Percentiles rank a stretch among this genome's conserved stretches.
Conservation (phyloP, 2,113 vertebrate species). For the Chaetodon auriga region DNA sequence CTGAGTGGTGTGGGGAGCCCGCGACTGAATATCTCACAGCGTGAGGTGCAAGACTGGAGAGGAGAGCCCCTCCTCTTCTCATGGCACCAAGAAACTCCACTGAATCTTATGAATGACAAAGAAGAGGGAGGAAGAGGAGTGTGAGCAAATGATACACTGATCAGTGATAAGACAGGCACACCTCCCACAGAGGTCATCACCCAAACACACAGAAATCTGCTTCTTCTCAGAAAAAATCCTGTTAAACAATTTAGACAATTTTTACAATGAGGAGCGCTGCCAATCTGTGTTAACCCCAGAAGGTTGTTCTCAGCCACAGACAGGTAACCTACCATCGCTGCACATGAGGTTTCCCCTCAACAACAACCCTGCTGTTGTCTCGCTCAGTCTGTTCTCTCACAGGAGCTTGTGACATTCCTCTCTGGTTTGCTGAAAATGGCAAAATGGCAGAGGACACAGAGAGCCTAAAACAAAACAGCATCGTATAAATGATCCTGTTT, state of each 20-base stretch:
- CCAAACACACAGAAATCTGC: too few relatives aligned
- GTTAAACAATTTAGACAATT: too few relatives aligned
- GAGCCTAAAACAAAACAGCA: conserved; percentile 6
- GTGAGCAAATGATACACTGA: background rate
- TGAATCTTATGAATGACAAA: conserved; percentile 60
- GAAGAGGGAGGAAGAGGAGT: background rate
- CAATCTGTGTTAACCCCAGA: background rate
- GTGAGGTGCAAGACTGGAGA: conserved; percentile 55
- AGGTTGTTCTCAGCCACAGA: background rate
- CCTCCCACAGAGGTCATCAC: background rate
- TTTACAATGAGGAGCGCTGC: too few relatives aligned
- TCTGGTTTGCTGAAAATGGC: conserved; percentile 55
- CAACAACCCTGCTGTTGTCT: conserved; percentile 33
- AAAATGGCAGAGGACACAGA: conserved; percentile 14
- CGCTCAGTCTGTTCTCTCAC: conserved; percentile 43
- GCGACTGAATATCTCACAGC: conserved; percentile 44
- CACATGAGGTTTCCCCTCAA: background rate
- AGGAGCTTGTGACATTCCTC: conserved; percentile 72
- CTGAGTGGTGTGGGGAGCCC: conserved; percentile 29
- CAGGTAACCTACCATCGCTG: background rate
- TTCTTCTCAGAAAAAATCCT: background rate
- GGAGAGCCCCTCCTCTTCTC: conserved; percentile 60
- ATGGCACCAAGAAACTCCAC: conserved; percentile 29
- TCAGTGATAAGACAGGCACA: background rate
- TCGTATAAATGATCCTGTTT: background rate